Evolutionary conservation across 2,113 vertebrate species (phyloP).

Genomic region (Leptobrachium leishanense): DNA sequence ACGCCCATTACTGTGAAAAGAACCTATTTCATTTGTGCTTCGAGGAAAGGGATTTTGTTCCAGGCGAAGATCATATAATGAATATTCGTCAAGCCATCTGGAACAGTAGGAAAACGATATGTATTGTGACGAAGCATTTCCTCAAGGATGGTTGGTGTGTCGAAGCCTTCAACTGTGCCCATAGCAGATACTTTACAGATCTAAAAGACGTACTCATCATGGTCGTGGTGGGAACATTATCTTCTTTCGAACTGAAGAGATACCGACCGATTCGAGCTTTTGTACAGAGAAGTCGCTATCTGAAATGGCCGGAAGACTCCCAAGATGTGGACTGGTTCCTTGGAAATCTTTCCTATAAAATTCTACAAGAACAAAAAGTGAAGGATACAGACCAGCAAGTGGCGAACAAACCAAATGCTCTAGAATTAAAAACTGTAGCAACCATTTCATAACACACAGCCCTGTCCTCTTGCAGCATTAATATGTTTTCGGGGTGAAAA

Average conservation of each 20-base stretch:
- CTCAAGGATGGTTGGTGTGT: conserved; percentile 89
- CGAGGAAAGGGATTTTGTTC: conserved; percentile 88
- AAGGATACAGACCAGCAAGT: conserved; percentile 61
- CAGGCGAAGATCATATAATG: conserved; percentile 77
- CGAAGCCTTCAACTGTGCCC: conserved; percentile 83
- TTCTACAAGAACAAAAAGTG: conserved; percentile 67
- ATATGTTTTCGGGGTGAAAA: not conserved
- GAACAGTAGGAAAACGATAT: conserved; percentile 80
- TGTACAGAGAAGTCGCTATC: conserved; percentile 70
- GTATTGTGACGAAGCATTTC: conserved; percentile 82
- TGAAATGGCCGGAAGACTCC: conserved; percentile 83
- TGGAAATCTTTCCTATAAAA: conserved; percentile 66
- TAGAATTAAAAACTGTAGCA: conserved; percentile 55
- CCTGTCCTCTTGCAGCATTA: not conserved
- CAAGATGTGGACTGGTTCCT: conserved; percentile 87
- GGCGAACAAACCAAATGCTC: not conserved
- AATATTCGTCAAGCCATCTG: conserved; percentile 84
- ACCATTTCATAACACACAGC: conserved; percentile 10
- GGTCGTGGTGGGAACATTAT: conserved; percentile 81
- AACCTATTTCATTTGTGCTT: conserved; percentile 83
- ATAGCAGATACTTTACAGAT: conserved; percentile 73
- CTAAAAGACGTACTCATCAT: conserved; percentile 73
- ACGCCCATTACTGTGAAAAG: conserved; percentile 74
- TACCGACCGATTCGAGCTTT: conserved; percentile 70
- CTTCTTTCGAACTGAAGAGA: conserved; percentile 81